phyloP scores from a whole-genome alignment of 2,797 vertebrate species.

The Danio aesculapii region DNA sequence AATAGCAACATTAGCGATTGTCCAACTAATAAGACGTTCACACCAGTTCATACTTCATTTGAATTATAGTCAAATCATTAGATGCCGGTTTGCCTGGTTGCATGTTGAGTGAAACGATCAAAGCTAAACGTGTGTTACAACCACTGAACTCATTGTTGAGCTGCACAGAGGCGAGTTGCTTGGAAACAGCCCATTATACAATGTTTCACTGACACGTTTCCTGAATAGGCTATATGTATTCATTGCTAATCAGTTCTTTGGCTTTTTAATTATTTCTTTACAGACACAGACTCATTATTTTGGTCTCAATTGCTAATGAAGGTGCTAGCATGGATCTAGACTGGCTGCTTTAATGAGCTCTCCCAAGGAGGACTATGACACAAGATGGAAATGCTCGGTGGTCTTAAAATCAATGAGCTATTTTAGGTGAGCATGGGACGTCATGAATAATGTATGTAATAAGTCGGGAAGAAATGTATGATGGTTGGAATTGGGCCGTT shows the following conservation, averaged over 20 bases:
- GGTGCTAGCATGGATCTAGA: slow-evolving; percentile 35
- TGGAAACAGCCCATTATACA: slow-evolving; percentile 55
- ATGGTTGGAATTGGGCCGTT: background rate
- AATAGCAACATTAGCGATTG: slow-evolving; percentile 1
- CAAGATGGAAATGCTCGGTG: slow-evolving; percentile 4
- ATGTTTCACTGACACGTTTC: slow-evolving; percentile 38
- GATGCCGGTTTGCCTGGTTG: background rate
- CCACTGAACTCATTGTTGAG: slow-evolving; percentile 32
- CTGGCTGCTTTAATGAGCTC: slow-evolving; percentile 42
- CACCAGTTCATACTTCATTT: background rate
- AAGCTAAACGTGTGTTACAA: slow-evolving; percentile 22
- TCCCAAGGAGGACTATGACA: slow-evolving; percentile 20
- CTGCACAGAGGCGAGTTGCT: slow-evolving; percentile 42
- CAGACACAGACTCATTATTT: slow-evolving; percentile 35
- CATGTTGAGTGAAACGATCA: slow-evolving; percentile 11
- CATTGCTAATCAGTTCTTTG: slow-evolving; percentile 35
- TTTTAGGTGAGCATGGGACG: slow-evolving; percentile 10
- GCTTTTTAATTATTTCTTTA: slow-evolving; percentile 41
- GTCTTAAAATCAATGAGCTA: slow-evolving; percentile 34
- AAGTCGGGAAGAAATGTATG: slow-evolving; percentile 10
- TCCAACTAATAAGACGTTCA: background rate
- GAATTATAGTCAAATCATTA: slow-evolving; percentile 6
- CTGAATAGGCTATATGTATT: slow-evolving; percentile 43
- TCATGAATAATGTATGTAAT: slow-evolving; percentile 23
- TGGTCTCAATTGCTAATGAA: slow-evolving; percentile 49